Base-by-base conservation (phyloP, 1,140 invertebrate species). In the Tyrophagus putrescentiae region DNA sequence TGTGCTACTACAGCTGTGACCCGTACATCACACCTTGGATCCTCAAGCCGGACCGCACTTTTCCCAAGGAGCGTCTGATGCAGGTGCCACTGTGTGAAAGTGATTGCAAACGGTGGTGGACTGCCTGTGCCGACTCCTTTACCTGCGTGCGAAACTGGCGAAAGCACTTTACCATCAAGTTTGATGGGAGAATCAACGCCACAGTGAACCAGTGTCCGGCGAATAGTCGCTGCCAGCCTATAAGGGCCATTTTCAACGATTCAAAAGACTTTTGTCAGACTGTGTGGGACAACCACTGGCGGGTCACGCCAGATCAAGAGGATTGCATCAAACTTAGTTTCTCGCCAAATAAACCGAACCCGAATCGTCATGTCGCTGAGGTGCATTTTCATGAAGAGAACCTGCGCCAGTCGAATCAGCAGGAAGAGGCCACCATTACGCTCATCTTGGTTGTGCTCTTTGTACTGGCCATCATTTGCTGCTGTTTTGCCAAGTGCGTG, bases 121-220 rank as follows among this genome's bases (percentile, higher is more conserved):
- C 32, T 54, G 13, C 13, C n/a, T 54, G 52, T 54, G 18, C 27
- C 1, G 52, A 31, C 3, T 32, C 31, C 4, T 18, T 11, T 1
- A 54, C 52, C 18, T 54, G 52, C 39, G 52, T 54, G n/a, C 52
- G 52, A 29, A 54, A 54, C 39, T 54, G 52, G 52, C 52, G 52
- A 9, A 54, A 54, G 27, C 52, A 54, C 25, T 54, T 54, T 33
- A 34, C 32, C 3, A 34, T 13, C 21, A 13, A 32, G 3, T 2
- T 9, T 13, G 4, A 27, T 2, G 7, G 39, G 4, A 1, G 13
- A 4, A 6, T 13, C 13, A 27, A 13, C n/a, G 25, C 39, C 4
- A 32, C 25, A 21, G 39, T 27, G 25, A 54, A 54, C 25, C 11
- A 28, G 9, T 54, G 52, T 54, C 52, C 52, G 21, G 1, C 16